Evolutionary conservation across 2,888 invertebrate species (phyloP).

Genomic region (Zeuzera pyrina): DNA sequence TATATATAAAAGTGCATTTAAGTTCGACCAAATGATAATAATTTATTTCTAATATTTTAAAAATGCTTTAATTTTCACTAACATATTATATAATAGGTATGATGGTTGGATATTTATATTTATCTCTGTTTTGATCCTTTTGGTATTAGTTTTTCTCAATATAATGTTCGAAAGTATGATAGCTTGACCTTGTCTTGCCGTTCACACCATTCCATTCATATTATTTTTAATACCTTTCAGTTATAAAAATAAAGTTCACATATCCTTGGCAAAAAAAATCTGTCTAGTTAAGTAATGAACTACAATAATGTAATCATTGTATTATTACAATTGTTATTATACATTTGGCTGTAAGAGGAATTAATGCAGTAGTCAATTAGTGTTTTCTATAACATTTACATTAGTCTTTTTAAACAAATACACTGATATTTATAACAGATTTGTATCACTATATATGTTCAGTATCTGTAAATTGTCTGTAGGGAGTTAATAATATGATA

Average conservation of each 20-base stretch:
- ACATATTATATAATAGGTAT: constrained; percentile 16
- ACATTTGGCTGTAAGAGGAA: not conserved
- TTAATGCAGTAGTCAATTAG: constrained; percentile 30
- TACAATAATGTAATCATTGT: constrained; percentile 9
- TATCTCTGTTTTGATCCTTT: constrained; percentile 5
- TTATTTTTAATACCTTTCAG: not conserved
- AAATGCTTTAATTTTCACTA: constrained; percentile 8
- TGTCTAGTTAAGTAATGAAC: constrained; percentile 11
- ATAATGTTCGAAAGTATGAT: constrained; percentile 16
- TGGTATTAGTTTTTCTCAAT: constrained; percentile 4
- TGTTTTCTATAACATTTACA: constrained; percentile 28
- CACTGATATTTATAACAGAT: too few relatives aligned
- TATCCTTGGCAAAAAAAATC: constrained; percentile 17
- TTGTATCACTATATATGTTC: too few relatives aligned
- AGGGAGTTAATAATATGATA: too few relatives aligned
- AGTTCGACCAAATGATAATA: constrained; percentile 58
- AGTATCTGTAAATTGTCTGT: too few relatives aligned
- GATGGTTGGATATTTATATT: constrained; percentile 10
- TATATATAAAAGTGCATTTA: constrained; percentile 63
- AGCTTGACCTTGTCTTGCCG: constrained; percentile 33
- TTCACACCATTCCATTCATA: constrained; percentile 9
- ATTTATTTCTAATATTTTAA: constrained; percentile 29
- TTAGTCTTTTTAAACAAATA: too few relatives aligned
- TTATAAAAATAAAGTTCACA: constrained; percentile 13
- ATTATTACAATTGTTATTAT: not conserved